Conservation (phyloP, 2,888 invertebrate genomes). For the Rhopalosiphum nymphaeae region DNA sequence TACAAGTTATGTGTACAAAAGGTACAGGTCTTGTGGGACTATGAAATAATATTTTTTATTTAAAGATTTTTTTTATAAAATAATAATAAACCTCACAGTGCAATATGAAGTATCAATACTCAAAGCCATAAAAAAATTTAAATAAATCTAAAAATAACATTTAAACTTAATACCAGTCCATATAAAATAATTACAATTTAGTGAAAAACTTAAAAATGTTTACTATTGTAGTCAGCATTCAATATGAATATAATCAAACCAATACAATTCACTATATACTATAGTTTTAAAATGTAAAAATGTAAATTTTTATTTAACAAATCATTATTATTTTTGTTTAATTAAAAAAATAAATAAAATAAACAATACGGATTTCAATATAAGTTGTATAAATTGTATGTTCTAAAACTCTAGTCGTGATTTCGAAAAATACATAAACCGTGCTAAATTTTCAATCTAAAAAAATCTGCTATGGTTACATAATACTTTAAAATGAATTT, state of each 20-base stretch:
- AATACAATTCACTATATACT: not conserved
- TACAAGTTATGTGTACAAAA: not conserved
- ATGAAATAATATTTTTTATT: not conserved
- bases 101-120: not conserved
- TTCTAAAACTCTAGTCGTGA: not conserved
- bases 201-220: not conserved
- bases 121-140: not conserved
- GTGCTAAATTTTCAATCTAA: not conserved
- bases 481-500: not conserved
- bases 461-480: not conserved
- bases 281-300: not conserved
- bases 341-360: not conserved
- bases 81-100: not conserved
- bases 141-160: not conserved
- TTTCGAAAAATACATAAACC: not conserved
- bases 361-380: not conserved
- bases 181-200: not conserved
- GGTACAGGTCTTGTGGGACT: not conserved
- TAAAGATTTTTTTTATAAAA: not conserved
- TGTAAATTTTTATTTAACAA: not conserved
- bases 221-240: not conserved
- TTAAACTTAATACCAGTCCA: not conserved
- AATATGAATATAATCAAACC: too few relatives aligned
- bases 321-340: not conserved
- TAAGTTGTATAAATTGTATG: not conserved